Conservation (phyloP, 2,113 vertebrate species). For the Eudyptes chrysolophus region DNA sequence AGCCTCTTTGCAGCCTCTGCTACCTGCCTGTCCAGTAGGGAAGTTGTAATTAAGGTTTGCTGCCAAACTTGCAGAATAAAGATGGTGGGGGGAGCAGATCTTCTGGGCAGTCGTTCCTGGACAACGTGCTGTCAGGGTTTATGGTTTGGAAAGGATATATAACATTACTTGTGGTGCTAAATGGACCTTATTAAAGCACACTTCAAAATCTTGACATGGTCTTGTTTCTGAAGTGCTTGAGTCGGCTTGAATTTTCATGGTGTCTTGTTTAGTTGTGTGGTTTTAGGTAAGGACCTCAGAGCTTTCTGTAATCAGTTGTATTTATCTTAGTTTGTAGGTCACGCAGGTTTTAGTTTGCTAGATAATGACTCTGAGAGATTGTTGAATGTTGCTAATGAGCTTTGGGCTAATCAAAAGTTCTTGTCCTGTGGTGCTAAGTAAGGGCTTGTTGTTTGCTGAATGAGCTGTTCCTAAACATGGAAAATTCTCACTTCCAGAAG, state of each 20-base stretch:
- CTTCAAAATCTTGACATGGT: not conserved
- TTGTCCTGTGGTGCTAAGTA: not conserved
- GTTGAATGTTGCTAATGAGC: conserved; percentile 41
- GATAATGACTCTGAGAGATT: not conserved
- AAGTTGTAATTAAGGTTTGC: not conserved
- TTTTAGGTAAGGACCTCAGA: not conserved
- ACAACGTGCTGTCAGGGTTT: not conserved
- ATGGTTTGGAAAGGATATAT: not conserved
- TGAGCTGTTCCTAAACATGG: not conserved
- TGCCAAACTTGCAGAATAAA: not conserved
- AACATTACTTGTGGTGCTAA: not conserved
- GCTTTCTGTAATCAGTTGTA: not conserved
- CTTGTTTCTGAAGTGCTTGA: not conserved
- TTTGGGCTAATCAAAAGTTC: conserved; percentile 30
- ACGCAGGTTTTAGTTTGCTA: conserved; percentile 27
- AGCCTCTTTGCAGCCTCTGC: not conserved
- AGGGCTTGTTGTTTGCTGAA: not conserved
- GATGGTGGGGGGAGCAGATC: not conserved
- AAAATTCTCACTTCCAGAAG: not conserved
- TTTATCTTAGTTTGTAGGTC: conserved; percentile 29
- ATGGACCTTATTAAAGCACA: not conserved
- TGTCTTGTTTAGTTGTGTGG: not conserved
- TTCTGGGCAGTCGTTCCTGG: not conserved
- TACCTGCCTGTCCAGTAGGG: not conserved
- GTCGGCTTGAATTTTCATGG: not conserved